Base-by-base conservation (phyloP, 2,113 vertebrate genomes). In the Eurystomus gularis region DNA sequence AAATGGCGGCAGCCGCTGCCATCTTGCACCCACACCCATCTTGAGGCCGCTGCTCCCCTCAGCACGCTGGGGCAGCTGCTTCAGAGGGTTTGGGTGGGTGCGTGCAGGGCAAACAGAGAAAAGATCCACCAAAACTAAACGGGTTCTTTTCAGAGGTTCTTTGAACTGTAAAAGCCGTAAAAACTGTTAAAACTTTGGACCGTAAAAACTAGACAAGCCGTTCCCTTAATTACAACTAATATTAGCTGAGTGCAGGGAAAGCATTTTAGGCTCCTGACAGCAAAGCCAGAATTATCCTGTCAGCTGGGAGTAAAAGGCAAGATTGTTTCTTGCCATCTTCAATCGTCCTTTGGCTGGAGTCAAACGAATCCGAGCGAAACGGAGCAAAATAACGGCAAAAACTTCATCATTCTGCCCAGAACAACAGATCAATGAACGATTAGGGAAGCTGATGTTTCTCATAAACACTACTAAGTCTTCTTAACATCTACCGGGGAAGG, bases 351-450 rank as follows among this genome's bases (percentile, higher is more conserved):
- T 6, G 7, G 75, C 85, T 96, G 2, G 0, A 89, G 58, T 68
- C 90, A 90, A 95, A 90, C 0, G 3, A 81, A 90, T 46, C 78
- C 6, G 37, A 95, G 78, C 18, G 81, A 96, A 95, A 89, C 2
- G 0, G 39, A 91, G 82, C 66, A 88, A 89, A 91, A 68, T 69
- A 95, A 93, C 55, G 70, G 68, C 0, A 0, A 29, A 64, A 91
- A 58, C 91, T 49, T 94, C 77, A 83, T 85, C 55, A 51, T 68
- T 88, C 91, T 21, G 10, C 89, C 60, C 85, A 86, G 93, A 95
- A 95, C 83, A 91, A 96, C 95, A 90, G 93, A 96, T 96, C 97
- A 93, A 90, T 93, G 96, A 90, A 92, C 24, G 13, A 94, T 96
- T 92, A 96, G 55, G 39, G 64, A 77, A 78, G 85, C 80, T 77